Evolutionary conservation across 1,140 invertebrate genomes (phyloP).

Genomic region (Anoplolepis gracilipes): DNA sequence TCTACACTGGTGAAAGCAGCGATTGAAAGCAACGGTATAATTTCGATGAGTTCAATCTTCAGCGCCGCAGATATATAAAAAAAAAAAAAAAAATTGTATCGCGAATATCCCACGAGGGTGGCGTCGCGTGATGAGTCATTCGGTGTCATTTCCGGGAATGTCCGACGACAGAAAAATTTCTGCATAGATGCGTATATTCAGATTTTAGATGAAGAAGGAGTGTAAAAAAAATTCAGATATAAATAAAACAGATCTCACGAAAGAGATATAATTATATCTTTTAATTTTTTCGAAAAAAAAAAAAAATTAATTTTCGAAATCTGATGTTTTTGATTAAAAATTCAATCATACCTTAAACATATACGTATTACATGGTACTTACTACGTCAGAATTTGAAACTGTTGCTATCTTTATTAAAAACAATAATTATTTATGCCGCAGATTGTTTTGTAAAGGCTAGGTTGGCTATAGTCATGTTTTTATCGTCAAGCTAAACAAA

Average conservation of each 20-base stretch:
- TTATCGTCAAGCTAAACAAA: too few relatives aligned
- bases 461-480: too few relatives aligned
- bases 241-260: background rate
- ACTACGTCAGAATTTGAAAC: too few relatives aligned
- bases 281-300: background rate
- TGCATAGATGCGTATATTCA: background rate
- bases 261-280: background rate
- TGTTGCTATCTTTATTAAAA: too few relatives aligned
- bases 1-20: slow-evolving; percentile 63
- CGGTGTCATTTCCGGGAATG: background rate
- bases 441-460: too few relatives aligned
- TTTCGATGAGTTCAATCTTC: slow-evolving; percentile 29
- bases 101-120: slow-evolving; percentile 15
- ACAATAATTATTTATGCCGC: too few relatives aligned
- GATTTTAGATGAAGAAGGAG: background rate
- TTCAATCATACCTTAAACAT: too few relatives aligned
- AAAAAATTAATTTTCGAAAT: background rate
- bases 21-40: slow-evolving; percentile 30
- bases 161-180: slow-evolving; percentile 6
- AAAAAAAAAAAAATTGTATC: slow-evolving; percentile 8
- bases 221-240: background rate
- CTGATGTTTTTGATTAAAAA: too few relatives aligned
- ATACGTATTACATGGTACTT: too few relatives aligned
- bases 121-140: slow-evolving; percentile 27
- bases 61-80: background rate